Evolutionary conservation across 2,797 vertebrate genomes (phyloP), one percentile per base, ranked within the genome.

Genomic region (Gallirallus australis): DNA sequence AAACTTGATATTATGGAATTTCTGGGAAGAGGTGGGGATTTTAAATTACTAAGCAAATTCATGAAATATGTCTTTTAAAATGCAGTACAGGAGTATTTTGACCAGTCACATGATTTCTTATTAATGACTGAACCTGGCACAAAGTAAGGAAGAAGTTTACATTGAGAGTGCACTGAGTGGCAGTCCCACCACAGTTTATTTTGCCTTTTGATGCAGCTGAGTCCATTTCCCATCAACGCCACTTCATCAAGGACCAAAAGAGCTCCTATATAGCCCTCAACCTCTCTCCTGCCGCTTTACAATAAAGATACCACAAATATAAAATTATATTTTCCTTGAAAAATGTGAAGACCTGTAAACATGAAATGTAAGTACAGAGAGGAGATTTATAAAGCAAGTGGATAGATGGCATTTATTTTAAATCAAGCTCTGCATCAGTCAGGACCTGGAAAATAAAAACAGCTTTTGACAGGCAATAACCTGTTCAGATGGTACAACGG

Each of bases 391-490:
- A 78, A 86, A 81, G 40, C 54, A 90, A 88, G 69, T 72, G 59
- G 45, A 48, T 60, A 84, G 57, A 33, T 80, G 37, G 57, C 37
- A 84, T 86, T 94, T 93, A 86, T 91, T 96, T 94, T 81, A 95
- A 83, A 92, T 82, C 48, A 82, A 92, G 59, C 66, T 65, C 82
- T 85, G 25, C 65, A 64, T 87, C 86, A 91, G 82, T 79, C 92
- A 94, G 80, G 33, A 91, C 28, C 39, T 82, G 68, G 73, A 69
- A 97, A 97, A 95, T 92, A 91, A 94, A 91, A 97, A 33, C 76
- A 63, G 66, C 61, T 91, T 95, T 92, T 96, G 94, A 94, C 93
- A 97, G 91, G 90, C 87, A 97, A 95, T 95, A 96, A 95, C 91
- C 87, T 96, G 89, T 92, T 88, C 78, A 4, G 20, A 53, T 81